Conservation (phyloP, 2,888 invertebrate genomes). For the Diabrotica balteata region DNA sequence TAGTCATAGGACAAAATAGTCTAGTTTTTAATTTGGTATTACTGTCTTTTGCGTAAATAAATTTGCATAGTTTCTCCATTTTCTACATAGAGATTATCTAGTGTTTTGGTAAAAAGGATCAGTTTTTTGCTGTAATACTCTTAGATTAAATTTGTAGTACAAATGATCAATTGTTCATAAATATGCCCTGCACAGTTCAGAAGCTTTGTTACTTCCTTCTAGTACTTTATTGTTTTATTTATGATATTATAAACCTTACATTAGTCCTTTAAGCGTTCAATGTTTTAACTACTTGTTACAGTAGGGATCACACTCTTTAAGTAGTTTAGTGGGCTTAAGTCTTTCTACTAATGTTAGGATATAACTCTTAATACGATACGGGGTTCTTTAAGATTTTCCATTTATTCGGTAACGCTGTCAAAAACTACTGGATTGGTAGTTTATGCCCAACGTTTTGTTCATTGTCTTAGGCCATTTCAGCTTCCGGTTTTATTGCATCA, state of each 20-base stretch:
- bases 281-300: slow-evolving; percentile 90
- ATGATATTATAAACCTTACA: slow-evolving; percentile 87
- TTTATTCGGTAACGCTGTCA: slow-evolving; percentile 87
- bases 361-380: slow-evolving; percentile 86
- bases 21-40: slow-evolving; percentile 93
- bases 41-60: slow-evolving; percentile 91
- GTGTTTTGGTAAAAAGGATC: slow-evolving; percentile 66
- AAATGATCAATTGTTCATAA: slow-evolving; percentile 96
- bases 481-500: slow-evolving; percentile 98
- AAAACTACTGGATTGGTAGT: slow-evolving; percentile 81
- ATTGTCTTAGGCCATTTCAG: slow-evolving; percentile 85
- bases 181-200: slow-evolving; percentile 93
- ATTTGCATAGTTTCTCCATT: slow-evolving; percentile 95
- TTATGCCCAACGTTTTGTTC: slow-evolving; percentile 80
- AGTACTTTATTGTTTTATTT: slow-evolving; percentile 80
- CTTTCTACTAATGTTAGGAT: slow-evolving; percentile 89
- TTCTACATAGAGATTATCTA: slow-evolving; percentile 80
- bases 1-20: slow-evolving; percentile 94
- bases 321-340: slow-evolving; percentile 93
- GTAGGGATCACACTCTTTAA: slow-evolving; percentile 98
- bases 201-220: slow-evolving; percentile 76
- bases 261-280: slow-evolving; percentile 91
- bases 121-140: slow-evolving; percentile 77
- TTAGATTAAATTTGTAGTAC: slow-evolving; percentile 95
- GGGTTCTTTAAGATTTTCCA: slow-evolving; percentile 80